Percentiles rank a stretch among this genome's conserved stretches.
phyloP scores from a whole-genome alignment of 2,797 vertebrate genomes.

The Enteromius paludinosus region DNA sequence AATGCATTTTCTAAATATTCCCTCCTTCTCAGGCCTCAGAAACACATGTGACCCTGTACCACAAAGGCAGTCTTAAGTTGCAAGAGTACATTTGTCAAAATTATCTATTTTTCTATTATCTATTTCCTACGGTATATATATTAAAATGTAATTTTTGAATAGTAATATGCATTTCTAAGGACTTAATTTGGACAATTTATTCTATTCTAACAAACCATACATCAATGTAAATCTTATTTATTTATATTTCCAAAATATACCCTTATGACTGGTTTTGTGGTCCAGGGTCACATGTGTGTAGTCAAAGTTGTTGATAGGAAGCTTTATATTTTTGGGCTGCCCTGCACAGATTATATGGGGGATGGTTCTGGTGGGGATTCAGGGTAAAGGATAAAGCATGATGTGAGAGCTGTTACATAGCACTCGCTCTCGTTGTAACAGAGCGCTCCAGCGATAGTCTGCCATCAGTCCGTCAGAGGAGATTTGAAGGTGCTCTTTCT shows the following conservation, averaged over 20 bases:
- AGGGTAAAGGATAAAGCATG: conserved; percentile 40
- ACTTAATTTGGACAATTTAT: too few relatives aligned
- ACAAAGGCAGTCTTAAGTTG: too few relatives aligned
- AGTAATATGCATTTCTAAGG: too few relatives aligned
- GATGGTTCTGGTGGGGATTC: conserved; percentile 9
- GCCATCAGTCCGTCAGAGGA: conserved; percentile 66
- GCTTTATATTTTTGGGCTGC: conserved; percentile 61
- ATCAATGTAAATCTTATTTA: too few relatives aligned
- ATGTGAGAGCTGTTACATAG: conserved; percentile 60
- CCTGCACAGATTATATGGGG: conserved; percentile 55
- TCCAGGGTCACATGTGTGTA: background rate
- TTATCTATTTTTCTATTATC: too few relatives aligned
- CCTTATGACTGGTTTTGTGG: too few relatives aligned
- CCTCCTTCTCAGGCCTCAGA: conserved; percentile 29
- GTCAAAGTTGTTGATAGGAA: conserved; percentile 34
- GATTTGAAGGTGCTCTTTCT: conserved; percentile 69
- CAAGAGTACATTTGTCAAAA: too few relatives aligned
- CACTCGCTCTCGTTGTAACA: conserved; percentile 65
- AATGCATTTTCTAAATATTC: background rate
- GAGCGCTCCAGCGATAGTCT: conserved; percentile 68
- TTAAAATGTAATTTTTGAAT: too few relatives aligned
- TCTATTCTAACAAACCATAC: too few relatives aligned
- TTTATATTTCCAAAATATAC: too few relatives aligned
- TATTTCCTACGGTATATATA: too few relatives aligned
- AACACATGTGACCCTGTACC: background rate